phyloP scores from a whole-genome alignment of 2,797 vertebrate species.

The Micromesistius poutassou region DNA sequence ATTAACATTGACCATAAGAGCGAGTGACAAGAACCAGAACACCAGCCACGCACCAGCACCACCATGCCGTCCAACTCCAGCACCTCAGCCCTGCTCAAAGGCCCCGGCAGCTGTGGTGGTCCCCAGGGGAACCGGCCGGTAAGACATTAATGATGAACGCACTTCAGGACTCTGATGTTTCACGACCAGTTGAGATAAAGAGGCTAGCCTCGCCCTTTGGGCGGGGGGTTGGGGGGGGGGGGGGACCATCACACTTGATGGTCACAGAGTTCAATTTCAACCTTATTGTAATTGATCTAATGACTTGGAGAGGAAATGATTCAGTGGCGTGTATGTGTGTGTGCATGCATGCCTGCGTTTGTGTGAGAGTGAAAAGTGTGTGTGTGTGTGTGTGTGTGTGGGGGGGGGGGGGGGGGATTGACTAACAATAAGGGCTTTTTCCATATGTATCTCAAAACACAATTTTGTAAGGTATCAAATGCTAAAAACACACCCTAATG shows the following conservation, averaged over 20 bases:
- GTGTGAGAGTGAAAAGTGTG: not conserved
- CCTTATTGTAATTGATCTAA: not conserved
- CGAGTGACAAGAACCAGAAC: slow-evolving; percentile 31
- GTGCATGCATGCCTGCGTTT: too few relatives aligned
- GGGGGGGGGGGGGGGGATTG: too few relatives aligned
- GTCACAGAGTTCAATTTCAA: not conserved
- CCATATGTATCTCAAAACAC: too few relatives aligned
- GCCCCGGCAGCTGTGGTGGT: slow-evolving; percentile 67
- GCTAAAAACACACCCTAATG: not conserved
- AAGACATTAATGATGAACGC: slow-evolving; percentile 31
- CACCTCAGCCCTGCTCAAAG: slow-evolving; percentile 55
- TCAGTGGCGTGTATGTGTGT: not conserved
- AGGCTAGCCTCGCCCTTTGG: too few relatives aligned
- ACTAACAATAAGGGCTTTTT: too few relatives aligned
- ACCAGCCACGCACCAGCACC: slow-evolving; percentile 64
- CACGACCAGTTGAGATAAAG: too few relatives aligned
- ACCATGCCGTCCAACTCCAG: slow-evolving; percentile 16
- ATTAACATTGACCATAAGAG: slow-evolving; percentile 28
- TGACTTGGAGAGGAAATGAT: not conserved
- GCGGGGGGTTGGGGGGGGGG: too few relatives aligned
- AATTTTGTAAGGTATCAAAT: not conserved
- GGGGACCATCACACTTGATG: not conserved
- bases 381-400: not conserved
- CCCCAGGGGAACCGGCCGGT: slow-evolving; percentile 74
- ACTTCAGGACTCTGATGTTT: not conserved